Evolutionary conservation across 2,113 vertebrate species (phyloP), one percentile per base, ranked within the genome.

Genomic region (Engystomops pustulosus): DNA sequence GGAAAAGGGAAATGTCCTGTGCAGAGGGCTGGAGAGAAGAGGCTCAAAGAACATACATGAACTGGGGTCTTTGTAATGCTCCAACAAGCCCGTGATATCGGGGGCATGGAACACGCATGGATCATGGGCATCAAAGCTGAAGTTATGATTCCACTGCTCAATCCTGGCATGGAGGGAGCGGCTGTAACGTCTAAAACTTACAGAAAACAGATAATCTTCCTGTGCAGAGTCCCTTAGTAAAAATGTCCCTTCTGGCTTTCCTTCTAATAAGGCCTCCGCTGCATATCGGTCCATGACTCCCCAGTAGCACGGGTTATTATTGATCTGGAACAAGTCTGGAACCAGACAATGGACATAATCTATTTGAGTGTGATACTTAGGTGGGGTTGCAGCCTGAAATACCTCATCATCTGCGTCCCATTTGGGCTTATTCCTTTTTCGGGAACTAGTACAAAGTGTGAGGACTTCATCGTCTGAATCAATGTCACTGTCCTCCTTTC

Each of bases 21-120:
- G 92, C 9, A 99, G 92, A 0, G 97, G 97, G 7, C 94, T 95
- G 68, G 97, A 98, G 6, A 99, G 92, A 55, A 99, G 96, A 0
- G 98, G 98, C 87, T 99, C 97, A 41, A 99, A 99, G 92, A 99
- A 99, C 93, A 98, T 97, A 94, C 97, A 98, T 70, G 96, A 94
- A 49, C 95, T 95, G 0, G 97, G 97, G 88, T 99, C 96, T 81
- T 97, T 98, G 90, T 99, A 99, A 92, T 99, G 97, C 85, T 95
- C 95, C 3, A 99, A 90, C 70, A 99, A 95, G 14, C 96, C 96
- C 0, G 96, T 98, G 87, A 99, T 96, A 53, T 97, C 96, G 32
- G 95, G 92, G 1, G 97, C 96, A 69, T 95, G 94, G 93, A 98
- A 99, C 93, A 98, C 97, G 32, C 97, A 98, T 0, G 98, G 97